phyloP scores from a whole-genome alignment of 2,888 invertebrate genomes.

The Monopis laevigella region DNA sequence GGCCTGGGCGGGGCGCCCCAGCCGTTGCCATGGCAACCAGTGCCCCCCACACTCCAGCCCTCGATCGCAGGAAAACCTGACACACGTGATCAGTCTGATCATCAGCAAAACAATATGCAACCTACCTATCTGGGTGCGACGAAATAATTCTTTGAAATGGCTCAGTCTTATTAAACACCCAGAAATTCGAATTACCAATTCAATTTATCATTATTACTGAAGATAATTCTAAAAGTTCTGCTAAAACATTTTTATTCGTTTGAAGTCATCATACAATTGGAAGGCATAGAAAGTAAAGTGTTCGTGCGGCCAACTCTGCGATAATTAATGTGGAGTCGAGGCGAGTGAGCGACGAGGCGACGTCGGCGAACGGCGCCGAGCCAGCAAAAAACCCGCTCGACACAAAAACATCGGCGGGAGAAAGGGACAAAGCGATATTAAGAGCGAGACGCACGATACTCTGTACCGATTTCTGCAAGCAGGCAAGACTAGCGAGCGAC shows the following conservation, averaged over 20 bases:
- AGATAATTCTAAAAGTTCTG: no score
- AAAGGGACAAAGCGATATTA: conserved; percentile 38
- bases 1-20: conserved; percentile 46
- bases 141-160: no score
- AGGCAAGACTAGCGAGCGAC: conserved; percentile 7
- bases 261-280: conserved; percentile 11
- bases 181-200: not conserved
- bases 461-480: conserved; percentile 52
- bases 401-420: conserved; percentile 62
- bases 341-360: conserved; percentile 33
- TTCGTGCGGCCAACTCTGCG: conserved; percentile 53
- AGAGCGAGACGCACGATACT: conserved; percentile 36
- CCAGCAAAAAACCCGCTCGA: conserved; percentile 59
- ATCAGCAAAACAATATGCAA: no score
- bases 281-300: conserved; percentile 60
- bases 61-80: conserved; percentile 21
- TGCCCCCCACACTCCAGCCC: conserved; percentile 23
- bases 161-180: no score
- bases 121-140: not conserved
- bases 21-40: conserved; percentile 44
- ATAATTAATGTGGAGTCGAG: conserved; percentile 57
- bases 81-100: no score
- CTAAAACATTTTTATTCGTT: no score
- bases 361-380: conserved; percentile 25
- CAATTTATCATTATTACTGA: no score